Conservation (phyloP, 2,113 vertebrate genomes). For the Dissostichus mawsoni region DNA sequence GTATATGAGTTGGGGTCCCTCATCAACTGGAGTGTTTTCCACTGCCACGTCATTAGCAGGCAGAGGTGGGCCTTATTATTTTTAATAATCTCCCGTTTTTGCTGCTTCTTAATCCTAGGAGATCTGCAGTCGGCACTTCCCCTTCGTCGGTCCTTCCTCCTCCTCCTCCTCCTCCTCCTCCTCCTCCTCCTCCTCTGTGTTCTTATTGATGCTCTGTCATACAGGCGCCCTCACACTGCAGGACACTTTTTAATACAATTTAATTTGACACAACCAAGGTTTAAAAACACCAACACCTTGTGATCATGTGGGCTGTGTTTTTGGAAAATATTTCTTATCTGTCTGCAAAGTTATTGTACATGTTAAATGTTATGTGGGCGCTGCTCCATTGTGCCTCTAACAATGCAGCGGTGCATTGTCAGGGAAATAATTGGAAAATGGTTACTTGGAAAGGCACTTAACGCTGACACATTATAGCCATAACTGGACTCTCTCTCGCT, state of each 20-base stretch:
- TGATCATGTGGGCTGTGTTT: not conserved
- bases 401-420: conserved; percentile 16
- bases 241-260: conserved; percentile 27
- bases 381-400: conserved; percentile 22
- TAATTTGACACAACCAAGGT: not conserved
- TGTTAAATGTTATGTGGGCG: conserved; percentile 13
- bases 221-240: conserved; percentile 7
- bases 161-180: not conserved
- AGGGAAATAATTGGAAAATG: not conserved
- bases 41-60: conserved; percentile 59
- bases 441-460: conserved; percentile 1
- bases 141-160: conserved; percentile 31
- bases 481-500: no score
- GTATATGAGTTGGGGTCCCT: conserved; percentile 57
- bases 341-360: not conserved
- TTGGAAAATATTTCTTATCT: not conserved
- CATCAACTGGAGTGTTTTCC: conserved; percentile 64
- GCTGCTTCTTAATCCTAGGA: conserved; percentile 68
- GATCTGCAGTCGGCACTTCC: conserved; percentile 65
- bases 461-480: no score
- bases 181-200: conserved; percentile 20
- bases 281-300: not conserved
- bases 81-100: conserved; percentile 78
- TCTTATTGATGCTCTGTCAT: conserved; percentile 58
- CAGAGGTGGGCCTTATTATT: conserved; percentile 74